phyloP scores from a whole-genome alignment of 2,797 vertebrate genomes.

The Champsocephalus gunnari region DNA sequence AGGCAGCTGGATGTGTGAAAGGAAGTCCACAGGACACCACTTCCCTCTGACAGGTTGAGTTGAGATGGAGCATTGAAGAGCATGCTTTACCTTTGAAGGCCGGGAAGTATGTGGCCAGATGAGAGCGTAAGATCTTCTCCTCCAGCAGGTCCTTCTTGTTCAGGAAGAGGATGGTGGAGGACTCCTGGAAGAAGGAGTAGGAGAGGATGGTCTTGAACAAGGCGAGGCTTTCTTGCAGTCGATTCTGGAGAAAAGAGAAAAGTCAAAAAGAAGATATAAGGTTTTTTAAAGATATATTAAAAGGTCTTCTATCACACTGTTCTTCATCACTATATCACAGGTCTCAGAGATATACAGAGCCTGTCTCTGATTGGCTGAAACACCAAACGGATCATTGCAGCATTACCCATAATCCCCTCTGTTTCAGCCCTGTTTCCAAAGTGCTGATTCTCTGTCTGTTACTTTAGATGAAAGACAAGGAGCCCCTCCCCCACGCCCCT shows the following conservation, averaged over 20 bases:
- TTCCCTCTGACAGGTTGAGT: neutral
- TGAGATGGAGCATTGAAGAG: too few relatives aligned
- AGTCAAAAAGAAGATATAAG: neutral
- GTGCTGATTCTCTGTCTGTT: too few relatives aligned
- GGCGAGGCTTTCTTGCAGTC: conserved; percentile 90
- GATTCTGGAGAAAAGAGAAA: conserved; percentile 80
- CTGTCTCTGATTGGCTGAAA: too few relatives aligned
- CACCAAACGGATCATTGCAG: too few relatives aligned
- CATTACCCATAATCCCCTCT: too few relatives aligned
- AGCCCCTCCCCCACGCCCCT: too few relatives aligned
- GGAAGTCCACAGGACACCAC: neutral
- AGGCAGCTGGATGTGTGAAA: too few relatives aligned
- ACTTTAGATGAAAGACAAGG: too few relatives aligned
- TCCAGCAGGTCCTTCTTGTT: conserved; percentile 92
- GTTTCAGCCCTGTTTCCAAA: too few relatives aligned
- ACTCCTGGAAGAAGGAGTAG: conserved; percentile 88
- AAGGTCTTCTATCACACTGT: too few relatives aligned
- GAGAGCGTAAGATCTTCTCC: conserved; percentile 89
- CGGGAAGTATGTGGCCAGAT: conserved; percentile 89
- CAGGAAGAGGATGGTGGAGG: conserved; percentile 91
- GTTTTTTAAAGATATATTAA: neutral
- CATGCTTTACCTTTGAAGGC: conserved; percentile 56
- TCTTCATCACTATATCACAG: too few relatives aligned
- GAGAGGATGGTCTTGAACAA: conserved; percentile 90
- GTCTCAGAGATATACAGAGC: too few relatives aligned